Percentiles rank a stretch among this genome's conserved stretches.
These are phyloP conservation scores for Talpa occidentalis DNA, from an alignment of 2,113 vertebrate species.

Conservation along the genomic window DNA sequence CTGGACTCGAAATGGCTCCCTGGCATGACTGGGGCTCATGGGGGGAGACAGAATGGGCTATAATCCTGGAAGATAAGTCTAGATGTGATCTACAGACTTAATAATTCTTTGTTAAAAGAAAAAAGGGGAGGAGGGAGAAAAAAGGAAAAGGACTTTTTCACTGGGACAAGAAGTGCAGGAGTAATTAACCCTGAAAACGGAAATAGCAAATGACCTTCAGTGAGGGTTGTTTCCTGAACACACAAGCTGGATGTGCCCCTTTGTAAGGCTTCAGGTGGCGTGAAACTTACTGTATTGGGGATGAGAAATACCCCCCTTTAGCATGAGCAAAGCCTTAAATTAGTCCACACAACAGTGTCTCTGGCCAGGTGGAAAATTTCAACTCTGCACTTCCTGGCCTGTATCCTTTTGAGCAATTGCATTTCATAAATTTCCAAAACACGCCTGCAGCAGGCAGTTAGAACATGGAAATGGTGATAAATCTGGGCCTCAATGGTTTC, in stretches of 20 bases:
- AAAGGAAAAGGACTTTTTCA: neutral
- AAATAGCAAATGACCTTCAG: neutral
- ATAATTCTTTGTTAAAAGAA: neutral
- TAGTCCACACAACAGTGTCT: neutral
- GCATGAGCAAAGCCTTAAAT: constrained; percentile 21
- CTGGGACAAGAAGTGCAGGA: neutral
- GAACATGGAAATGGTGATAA: neutral
- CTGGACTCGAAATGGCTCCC: neutral
- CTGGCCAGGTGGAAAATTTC: constrained; percentile 37
- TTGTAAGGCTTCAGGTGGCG: neutral
- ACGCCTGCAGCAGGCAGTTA: constrained; percentile 42
- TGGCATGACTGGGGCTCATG: neutral
- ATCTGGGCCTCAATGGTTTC: constrained; percentile 43
- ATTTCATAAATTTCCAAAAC: constrained; percentile 63
- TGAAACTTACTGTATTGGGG: neutral
- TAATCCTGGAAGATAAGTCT: neutral
- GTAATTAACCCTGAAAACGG: neutral
- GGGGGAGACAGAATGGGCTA: neutral
- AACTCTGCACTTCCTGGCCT: neutral
- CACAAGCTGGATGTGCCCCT: neutral
- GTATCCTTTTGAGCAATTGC: constrained; percentile 24
- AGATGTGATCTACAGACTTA: neutral
- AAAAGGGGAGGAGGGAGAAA: neutral
- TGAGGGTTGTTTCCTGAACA: neutral
- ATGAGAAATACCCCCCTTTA: neutral